Evolutionary conservation across 2,888 invertebrate genomes (phyloP).

Genomic region (Koerneria pararmatus): DNA sequence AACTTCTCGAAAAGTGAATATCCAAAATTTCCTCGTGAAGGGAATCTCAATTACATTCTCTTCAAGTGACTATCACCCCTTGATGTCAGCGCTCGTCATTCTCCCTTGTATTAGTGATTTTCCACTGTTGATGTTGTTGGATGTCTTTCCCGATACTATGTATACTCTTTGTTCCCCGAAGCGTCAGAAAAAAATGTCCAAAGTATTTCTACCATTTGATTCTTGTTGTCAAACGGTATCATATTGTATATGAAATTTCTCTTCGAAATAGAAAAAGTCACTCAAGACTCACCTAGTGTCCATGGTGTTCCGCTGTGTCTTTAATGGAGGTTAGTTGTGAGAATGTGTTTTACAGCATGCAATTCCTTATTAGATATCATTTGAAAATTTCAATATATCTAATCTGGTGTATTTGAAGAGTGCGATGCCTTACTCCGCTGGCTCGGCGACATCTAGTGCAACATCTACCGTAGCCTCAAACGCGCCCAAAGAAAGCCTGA

Average conservation of each 20-base stretch:
- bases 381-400: constrained; percentile 4
- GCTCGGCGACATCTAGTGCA: constrained; percentile 21
- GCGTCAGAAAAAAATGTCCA: too few species aligned
- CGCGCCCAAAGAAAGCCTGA: constrained; percentile 40
- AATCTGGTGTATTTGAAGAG: constrained; percentile 30
- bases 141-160: too few species aligned
- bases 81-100: constrained; percentile 16
- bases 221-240: too few species aligned
- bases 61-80: constrained; percentile 2
- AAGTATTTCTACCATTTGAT: too few species aligned
- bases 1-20: too few species aligned
- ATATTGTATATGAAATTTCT: too few species aligned
- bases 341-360: neutral
- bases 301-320: neutral
- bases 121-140: too few species aligned
- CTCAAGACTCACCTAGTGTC: too few species aligned
- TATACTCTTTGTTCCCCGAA: too few species aligned
- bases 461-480: constrained; percentile 19
- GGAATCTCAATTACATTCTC: too few species aligned
- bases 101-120: constrained; percentile 1
- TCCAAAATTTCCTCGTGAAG: too few species aligned
- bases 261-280: too few species aligned
- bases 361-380: neutral
- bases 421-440: constrained; percentile 37
- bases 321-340: neutral